Conservation (phyloP, 2,113 vertebrate species). For the Eulacestoma nigropectus region DNA sequence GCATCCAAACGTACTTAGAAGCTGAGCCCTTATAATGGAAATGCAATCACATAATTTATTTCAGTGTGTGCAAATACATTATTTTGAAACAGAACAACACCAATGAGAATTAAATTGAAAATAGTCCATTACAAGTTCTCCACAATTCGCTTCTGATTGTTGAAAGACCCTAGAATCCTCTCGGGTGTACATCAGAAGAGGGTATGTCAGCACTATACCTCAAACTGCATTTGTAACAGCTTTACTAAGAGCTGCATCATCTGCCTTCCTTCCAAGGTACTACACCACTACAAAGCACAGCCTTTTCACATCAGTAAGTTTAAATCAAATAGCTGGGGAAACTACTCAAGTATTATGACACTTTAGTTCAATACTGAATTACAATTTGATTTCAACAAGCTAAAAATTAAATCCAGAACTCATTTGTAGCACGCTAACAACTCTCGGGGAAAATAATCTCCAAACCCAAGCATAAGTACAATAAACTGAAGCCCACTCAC, state of each 20-base stretch:
- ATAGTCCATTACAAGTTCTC: not conserved
- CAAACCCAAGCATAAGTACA: not conserved
- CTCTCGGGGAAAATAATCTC: not conserved
- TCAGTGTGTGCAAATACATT: not conserved
- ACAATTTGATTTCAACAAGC: not conserved
- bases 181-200: fast-evolving
- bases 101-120: not conserved
- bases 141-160: not conserved
- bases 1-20: not conserved
- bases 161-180: not conserved
- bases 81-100: not conserved
- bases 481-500: not conserved
- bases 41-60: not conserved
- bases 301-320: not conserved
- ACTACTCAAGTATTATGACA: not conserved
- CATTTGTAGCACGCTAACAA: not conserved
- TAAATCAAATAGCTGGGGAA: not conserved
- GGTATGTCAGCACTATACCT: not conserved
- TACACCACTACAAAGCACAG: not conserved
- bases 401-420: not conserved
- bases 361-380: not conserved
- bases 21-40: not conserved
- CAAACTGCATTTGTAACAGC: not conserved
- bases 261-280: not conserved
- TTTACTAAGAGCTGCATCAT: not conserved